Conservation (phyloP, 2,888 invertebrate genomes). For the Drosophila testacea region DNA sequence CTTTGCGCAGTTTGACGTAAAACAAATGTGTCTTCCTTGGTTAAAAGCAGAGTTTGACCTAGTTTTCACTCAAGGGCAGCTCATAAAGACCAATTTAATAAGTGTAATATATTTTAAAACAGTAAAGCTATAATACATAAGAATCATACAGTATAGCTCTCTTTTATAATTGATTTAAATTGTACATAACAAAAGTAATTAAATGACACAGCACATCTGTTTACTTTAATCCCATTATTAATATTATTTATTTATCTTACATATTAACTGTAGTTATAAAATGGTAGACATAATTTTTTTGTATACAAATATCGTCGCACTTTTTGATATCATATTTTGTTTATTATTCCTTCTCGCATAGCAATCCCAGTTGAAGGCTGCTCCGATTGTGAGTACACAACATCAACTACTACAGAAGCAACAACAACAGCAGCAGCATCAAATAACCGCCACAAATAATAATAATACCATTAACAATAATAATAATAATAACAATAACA, state of each 20-base stretch:
- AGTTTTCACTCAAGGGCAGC: too few species aligned
- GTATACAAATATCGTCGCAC: neutral
- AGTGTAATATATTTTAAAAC: too few species aligned
- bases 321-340: neutral
- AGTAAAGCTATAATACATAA: too few species aligned
- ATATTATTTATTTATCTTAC: neutral
- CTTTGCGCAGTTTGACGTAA: too few species aligned
- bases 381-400: slow-evolving; percentile 76
- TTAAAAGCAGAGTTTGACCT: too few species aligned
- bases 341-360: slow-evolving; percentile 70
- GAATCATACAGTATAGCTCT: too few species aligned
- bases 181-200: too few species aligned
- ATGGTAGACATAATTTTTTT: neutral
- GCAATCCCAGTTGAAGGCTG: slow-evolving; percentile 90
- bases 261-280: neutral
- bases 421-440: slow-evolving; percentile 65
- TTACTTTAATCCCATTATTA: too few species aligned
- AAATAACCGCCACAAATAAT: slow-evolving; percentile 57
- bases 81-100: too few species aligned
- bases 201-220: too few species aligned
- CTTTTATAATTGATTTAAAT: too few species aligned
- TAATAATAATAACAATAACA: slow-evolving; percentile 52
- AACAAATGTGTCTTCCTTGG: too few species aligned
- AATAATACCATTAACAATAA: slow-evolving; percentile 61
- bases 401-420: slow-evolving; percentile 84